Evolutionary conservation across 2,888 invertebrate genomes (phyloP).

Genomic region (Apamea monoglypha): DNA sequence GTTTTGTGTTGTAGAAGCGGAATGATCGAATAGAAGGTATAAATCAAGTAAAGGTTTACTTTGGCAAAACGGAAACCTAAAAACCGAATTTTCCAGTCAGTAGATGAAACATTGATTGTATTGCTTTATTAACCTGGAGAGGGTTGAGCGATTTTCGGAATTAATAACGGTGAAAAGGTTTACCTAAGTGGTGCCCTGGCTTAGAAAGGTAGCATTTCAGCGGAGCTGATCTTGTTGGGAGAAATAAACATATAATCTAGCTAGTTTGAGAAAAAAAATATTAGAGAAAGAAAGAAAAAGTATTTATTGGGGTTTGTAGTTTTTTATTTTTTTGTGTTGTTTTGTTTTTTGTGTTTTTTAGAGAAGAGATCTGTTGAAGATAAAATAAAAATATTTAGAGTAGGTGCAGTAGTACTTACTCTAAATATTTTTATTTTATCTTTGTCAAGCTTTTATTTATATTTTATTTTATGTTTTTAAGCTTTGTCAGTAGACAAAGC

Average conservation of each 20-base stretch:
- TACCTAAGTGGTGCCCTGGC: background rate
- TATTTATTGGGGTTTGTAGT: too few relatives aligned
- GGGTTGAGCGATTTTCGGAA: slow-evolving; percentile 2
- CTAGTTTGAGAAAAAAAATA: background rate
- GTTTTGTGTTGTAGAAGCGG: background rate
- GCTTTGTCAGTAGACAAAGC: too few relatives aligned
- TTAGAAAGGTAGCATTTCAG: background rate
- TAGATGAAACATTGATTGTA: slow-evolving; percentile 9
- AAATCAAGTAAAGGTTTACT: slow-evolving; percentile 1
- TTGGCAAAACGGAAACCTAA: slow-evolving; percentile 1
- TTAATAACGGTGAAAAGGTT: slow-evolving; percentile 25
- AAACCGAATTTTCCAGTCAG: background rate
- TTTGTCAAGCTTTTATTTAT: too few relatives aligned
- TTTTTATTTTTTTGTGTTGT: too few relatives aligned
- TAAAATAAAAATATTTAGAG: too few relatives aligned
- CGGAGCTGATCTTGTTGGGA: background rate
- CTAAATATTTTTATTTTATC: too few relatives aligned
- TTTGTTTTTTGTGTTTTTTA: too few relatives aligned
- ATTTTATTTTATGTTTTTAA: too few relatives aligned
- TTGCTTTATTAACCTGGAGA: slow-evolving; percentile 21
- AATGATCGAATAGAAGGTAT: background rate
- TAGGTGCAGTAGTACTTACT: too few relatives aligned
- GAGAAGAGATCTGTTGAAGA: too few relatives aligned
- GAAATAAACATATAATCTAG: background rate
- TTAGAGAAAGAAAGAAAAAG: too few relatives aligned